Base-by-base conservation (phyloP, 2,797 vertebrate species). In the Lutra lutra region DNA sequence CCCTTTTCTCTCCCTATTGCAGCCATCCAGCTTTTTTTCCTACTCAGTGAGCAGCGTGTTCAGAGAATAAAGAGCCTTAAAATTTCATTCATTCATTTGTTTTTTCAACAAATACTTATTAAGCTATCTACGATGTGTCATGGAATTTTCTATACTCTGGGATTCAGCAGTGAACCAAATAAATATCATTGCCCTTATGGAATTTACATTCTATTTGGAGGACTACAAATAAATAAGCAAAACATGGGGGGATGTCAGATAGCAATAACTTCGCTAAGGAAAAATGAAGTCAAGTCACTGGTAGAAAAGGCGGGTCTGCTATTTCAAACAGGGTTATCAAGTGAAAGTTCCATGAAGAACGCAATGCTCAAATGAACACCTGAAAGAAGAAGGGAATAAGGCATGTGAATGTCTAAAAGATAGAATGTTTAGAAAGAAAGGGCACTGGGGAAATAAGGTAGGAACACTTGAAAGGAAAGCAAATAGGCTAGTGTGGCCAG, bases 171-270 rank as follows among this genome's bases (percentile, higher is more conserved):
- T 72, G 38, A 70, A 62, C 3, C 95, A 64, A 73, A 75, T 25
- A 89, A 73, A 62, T 2, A 95, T 46, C 12, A 56, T 8, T 95
- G 29, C 77, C 43, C 11, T 64, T 75, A 84, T n/a, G 58, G 10
- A 89, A 75, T 83, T 60, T 68, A 91, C 9, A 64, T 66, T 72
- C 48, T 51, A 40, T 10, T 29, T 89, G 51, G 29, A 3, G 73
- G 7, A 60, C 11, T 87, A 60, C 25, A 64, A 92, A 89, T 58
- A 83, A 86, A 91, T 20, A 60, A 96, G 43, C 21, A 95, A 91
- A 58, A 84, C 70, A 92, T 2, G 6, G 72, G 14, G 14, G 43
- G 68, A 72, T 91, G 14, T 75, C 27, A 73, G 58, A 79, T 5
- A 83, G 51, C 7, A 89, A 29, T 77, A 43, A 66, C 27, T 88